phyloP scores from a whole-genome alignment of 2,797 vertebrate genomes.

The Arnoldichthys spilopterus region DNA sequence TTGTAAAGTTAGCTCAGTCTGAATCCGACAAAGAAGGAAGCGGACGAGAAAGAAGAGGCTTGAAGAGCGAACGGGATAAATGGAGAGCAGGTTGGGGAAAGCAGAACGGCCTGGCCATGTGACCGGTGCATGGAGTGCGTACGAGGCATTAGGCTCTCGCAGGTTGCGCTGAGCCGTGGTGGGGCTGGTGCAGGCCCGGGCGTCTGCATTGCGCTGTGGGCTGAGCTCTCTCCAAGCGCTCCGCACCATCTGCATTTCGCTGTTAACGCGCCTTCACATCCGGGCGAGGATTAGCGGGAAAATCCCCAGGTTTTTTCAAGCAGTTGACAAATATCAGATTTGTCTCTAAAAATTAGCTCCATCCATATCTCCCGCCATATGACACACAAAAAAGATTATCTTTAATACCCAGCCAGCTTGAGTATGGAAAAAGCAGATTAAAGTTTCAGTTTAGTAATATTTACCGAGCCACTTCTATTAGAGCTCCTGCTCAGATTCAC shows the following conservation, averaged over 20 bases:
- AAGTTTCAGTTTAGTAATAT: slow-evolving; percentile 86
- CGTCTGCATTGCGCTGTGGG: slow-evolving; percentile 67
- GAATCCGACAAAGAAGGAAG: neutral
- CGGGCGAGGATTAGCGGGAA: slow-evolving; percentile 80
- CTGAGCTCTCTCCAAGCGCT: slow-evolving; percentile 69
- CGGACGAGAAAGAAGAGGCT: slow-evolving; percentile 51
- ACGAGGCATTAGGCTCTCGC: slow-evolving; percentile 35
- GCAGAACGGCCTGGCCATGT: slow-evolving; percentile 27
- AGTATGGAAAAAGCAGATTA: slow-evolving; percentile 86
- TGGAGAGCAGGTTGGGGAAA: slow-evolving; percentile 58
- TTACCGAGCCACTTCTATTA: slow-evolving; percentile 75
- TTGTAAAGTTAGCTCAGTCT: no score
- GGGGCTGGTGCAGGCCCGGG: slow-evolving; percentile 62
- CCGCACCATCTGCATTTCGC: slow-evolving; percentile 83
- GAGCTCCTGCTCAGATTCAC: slow-evolving; percentile 64
- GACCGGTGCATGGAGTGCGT: slow-evolving; percentile 54
- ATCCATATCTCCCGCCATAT: slow-evolving; percentile 85
- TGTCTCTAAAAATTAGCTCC: slow-evolving; percentile 87
- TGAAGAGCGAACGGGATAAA: slow-evolving; percentile 58
- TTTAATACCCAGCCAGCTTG: slow-evolving; percentile 85
- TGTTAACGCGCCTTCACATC: slow-evolving; percentile 84
- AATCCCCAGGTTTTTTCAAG: slow-evolving; percentile 82
- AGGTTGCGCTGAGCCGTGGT: slow-evolving; percentile 73
- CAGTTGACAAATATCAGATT: slow-evolving; percentile 89
- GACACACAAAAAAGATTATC: slow-evolving; percentile 87